phyloP scores from a whole-genome alignment of 2,888 invertebrate genomes.

The Tiliacea aurago region DNA sequence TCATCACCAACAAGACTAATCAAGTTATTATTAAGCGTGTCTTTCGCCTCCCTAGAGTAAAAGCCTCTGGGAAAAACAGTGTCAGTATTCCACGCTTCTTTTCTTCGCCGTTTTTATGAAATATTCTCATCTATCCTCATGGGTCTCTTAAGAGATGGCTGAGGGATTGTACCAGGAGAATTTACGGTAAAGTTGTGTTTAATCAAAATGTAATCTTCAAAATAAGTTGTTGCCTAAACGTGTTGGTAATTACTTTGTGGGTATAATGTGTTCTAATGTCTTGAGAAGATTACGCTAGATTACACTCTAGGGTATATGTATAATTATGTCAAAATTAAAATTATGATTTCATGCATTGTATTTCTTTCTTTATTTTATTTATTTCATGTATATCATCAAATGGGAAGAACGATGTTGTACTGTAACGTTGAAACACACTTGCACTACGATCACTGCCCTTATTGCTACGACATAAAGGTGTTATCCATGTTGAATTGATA shows the following conservation, averaged over 20 bases:
- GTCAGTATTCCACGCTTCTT: constrained; percentile 27
- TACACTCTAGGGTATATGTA: background rate
- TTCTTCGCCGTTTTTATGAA: constrained; percentile 31
- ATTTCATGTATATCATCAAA: background rate
- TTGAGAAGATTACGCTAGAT: background rate
- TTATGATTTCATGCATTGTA: too few species aligned
- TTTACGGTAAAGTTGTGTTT: constrained; percentile 26
- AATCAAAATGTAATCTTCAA: constrained; percentile 30
- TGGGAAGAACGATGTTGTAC: background rate
- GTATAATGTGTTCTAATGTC: constrained; percentile 3
- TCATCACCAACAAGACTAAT: constrained; percentile 36
- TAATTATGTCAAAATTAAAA: background rate
- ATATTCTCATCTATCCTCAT: constrained; percentile 36
- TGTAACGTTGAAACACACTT: too few species aligned
- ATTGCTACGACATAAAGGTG: background rate
- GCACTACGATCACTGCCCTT: background rate
- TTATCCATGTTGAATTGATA: too few species aligned
- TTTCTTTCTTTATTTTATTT: too few species aligned
- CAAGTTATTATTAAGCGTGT: constrained; percentile 50
- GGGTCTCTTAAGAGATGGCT: constrained; percentile 42
- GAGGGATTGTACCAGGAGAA: constrained; percentile 7
- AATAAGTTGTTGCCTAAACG: constrained; percentile 15
- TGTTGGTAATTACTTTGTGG: constrained; percentile 15
- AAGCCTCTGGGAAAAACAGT: constrained; percentile 27
- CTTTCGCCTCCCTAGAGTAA: constrained; percentile 20